A percentile compares a stretch with the other conserved stretches of the same genome.
These are phyloP conservation scores for Salvelinus namaycush DNA, from an alignment of 2,113 vertebrate genomes.

Conservation along the genomic window DNA sequence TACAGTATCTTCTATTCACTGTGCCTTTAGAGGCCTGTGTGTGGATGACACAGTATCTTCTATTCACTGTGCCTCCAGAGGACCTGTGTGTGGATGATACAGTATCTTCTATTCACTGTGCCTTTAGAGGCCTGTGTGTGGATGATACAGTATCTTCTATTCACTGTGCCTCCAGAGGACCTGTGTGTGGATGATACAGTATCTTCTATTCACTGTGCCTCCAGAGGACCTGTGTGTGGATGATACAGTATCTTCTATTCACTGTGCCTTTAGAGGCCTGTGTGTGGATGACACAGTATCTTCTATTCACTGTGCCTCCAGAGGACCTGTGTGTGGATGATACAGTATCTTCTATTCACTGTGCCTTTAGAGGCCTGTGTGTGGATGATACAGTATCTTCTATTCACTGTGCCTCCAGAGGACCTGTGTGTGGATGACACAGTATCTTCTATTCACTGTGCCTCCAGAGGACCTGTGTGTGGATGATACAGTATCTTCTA, in stretches of 20 bases:
- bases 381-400: not conserved
- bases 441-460: not conserved
- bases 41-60: not conserved
- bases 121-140: no score
- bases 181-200: not conserved
- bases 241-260: not conserved
- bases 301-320: no score
- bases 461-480: no score
- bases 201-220: not conserved
- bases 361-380: no score
- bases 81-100: not conserved
- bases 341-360: not conserved
- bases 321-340: not conserved
- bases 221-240: not conserved
- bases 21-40: no score
- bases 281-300: not conserved
- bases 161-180: no score
- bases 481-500: not conserved
- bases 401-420: no score
- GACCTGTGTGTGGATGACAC: not conserved
- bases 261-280: no score
- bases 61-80: no score
- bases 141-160: not conserved
- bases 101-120: not conserved
- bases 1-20: not conserved